These are phyloP conservation scores for Micrasema minimum DNA, from an alignment of 1,140 invertebrate species.

Conservation along the genomic window DNA sequence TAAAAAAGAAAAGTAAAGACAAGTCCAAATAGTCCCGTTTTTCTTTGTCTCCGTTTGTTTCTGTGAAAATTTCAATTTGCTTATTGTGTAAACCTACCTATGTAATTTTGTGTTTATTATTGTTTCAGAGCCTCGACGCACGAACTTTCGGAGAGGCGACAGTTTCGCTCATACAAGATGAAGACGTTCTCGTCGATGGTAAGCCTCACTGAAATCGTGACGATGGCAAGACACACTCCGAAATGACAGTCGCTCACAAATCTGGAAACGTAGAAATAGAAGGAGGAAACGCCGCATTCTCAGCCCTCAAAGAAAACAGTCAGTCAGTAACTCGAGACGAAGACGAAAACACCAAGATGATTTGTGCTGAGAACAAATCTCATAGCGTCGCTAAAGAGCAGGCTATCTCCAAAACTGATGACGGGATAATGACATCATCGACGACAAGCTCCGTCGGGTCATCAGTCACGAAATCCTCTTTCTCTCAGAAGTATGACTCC, in stretches of 20 bases:
- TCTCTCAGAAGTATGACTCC: conserved; percentile 40
- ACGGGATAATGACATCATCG: conserved; percentile 63
- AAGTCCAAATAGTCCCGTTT: no score
- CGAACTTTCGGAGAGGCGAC: conserved; percentile 70
- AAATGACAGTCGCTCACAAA: conserved; percentile 61
- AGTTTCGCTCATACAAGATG: conserved; percentile 75
- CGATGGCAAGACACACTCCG: conserved; percentile 62
- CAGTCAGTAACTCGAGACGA: conserved; percentile 70
- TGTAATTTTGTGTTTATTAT: conserved; percentile 21
- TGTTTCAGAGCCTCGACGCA: conserved; percentile 44
- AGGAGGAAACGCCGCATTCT: conserved; percentile 70
- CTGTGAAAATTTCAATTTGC: no score
- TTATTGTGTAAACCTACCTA: neutral
- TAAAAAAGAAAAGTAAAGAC: no score
- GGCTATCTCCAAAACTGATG: conserved; percentile 67
- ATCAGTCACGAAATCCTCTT: conserved; percentile 55
- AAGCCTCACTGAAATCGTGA: conserved; percentile 57
- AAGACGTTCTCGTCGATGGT: conserved; percentile 79
- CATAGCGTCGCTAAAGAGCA: conserved; percentile 71
- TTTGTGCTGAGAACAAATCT: conserved; percentile 67
- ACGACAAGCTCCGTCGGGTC: conserved; percentile 64
- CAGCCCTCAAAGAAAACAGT: conserved; percentile 69
- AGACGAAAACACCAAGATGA: conserved; percentile 72
- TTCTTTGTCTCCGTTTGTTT: no score
- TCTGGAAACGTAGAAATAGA: conserved; percentile 70